Evolutionary conservation across 2,113 vertebrate species (phyloP).

Genomic region (Mustela lutreola): DNA sequence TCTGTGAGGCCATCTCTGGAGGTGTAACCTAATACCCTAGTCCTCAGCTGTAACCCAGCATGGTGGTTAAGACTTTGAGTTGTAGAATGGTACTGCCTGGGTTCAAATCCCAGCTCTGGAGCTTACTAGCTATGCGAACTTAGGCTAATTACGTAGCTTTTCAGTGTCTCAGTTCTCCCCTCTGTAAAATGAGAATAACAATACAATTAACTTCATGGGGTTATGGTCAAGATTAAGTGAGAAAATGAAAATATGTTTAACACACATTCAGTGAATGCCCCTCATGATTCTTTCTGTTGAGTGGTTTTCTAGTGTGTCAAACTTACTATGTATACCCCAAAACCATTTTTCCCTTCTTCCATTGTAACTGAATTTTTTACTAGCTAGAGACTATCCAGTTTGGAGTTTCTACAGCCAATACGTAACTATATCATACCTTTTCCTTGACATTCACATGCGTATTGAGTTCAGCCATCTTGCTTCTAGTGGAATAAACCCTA

Average conservation of each 20-base stretch:
- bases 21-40: not conserved
- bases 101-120: not conserved
- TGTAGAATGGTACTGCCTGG: not conserved
- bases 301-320: not conserved
- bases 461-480: constrained; percentile 88
- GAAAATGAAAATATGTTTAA: not conserved
- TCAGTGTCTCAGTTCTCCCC: not conserved
- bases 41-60: not conserved
- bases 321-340: not conserved
- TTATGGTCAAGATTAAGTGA: constrained; percentile 9
- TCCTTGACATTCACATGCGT: constrained; percentile 90
- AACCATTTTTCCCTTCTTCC: not conserved
- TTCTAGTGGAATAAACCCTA: constrained; percentile 74
- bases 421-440: constrained; percentile 85
- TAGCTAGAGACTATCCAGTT: not conserved
- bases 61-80: not conserved
- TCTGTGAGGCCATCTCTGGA: not conserved
- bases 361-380: constrained; percentile 4
- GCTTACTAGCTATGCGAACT: not conserved
- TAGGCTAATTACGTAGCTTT: not conserved
- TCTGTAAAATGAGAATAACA: not conserved
- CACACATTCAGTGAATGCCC: not conserved
- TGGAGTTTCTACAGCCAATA: not conserved
- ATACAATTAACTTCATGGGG: not conserved
- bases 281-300: not conserved